Evolutionary conservation across 2,888 invertebrate species (phyloP), one percentile per base, ranked within the genome.

Genomic region (Athalia rosae): DNA sequence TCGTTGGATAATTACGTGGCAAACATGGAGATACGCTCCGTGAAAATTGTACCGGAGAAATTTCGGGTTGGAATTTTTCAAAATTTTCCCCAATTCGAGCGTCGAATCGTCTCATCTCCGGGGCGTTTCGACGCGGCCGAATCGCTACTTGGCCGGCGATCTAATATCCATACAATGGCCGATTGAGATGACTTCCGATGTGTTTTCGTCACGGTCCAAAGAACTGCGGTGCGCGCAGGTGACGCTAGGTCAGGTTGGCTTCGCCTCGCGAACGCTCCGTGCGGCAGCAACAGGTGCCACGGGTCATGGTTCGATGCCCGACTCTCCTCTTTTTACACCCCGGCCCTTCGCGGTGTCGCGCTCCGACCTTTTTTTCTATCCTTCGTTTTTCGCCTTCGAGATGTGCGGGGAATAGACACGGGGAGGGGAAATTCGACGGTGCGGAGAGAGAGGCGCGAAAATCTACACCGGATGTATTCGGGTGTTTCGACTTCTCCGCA

Each of bases 271-370:
- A 71, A 58, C 69, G 45, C 79, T 81, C 83, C 82, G 85, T 84
- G 84, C 86, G 84, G 28, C 84, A 84, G 87, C 87, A 87, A 87
- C 87, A 87, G 87, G 87, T 87, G 87, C 87, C 85, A 50, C 82
- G 84, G 85, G 87, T 87, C 87, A 87, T 83, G 87, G 87, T 87
- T 87, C 87, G 87, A 85, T 87, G 87, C 85, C 86, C 86, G 85
- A 76, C 79, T 82, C 78, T 63, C 56, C 67, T 63, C 53, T 64
- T 79, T 76, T 69, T 61, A 79, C 79, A 77, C 71, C 62, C 53
- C 77, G 64, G 50, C 50, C 43, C 63, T 64, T 71, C 15, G 58
- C 50, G 28, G 4, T 9, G 9, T 67, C 28, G 8, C 58, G 41
- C 50, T 41, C 43, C n/a, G 15, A 47, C 62, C 45, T 50, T 58